These are phyloP conservation scores for Apamea sordens DNA, from an alignment of 2,888 invertebrate species.

Conservation along the genomic window DNA sequence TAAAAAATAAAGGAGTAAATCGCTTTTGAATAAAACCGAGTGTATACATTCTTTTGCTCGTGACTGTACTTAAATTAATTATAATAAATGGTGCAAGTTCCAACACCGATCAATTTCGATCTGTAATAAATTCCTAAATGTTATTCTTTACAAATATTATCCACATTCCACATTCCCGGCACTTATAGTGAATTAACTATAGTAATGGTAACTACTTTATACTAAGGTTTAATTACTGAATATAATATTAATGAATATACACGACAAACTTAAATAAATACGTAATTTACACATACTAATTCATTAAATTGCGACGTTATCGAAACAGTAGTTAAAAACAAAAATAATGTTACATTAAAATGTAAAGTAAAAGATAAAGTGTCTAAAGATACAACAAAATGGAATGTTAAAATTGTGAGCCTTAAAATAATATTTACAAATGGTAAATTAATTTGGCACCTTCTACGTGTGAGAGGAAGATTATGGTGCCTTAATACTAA, in stretches of 20 bases:
- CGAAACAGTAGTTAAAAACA: conserved; percentile 10
- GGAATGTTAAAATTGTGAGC: conserved; percentile 68
- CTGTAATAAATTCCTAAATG: conserved; percentile 45
- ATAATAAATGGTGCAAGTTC: conserved; percentile 46
- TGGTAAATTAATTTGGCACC: conserved; percentile 71
- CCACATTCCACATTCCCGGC: conserved; percentile 89
- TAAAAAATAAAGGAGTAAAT: too few species aligned
- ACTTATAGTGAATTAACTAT: conserved; percentile 73
- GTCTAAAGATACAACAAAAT: conserved; percentile 55
- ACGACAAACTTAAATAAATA: conserved; percentile 52
- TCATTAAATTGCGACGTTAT: conserved; percentile 17
- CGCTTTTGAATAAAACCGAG: too few species aligned
- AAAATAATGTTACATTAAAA: conserved; percentile 15
- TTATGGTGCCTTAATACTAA: conserved; percentile 67
- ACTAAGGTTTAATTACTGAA: conserved; percentile 62
- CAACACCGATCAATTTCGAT: conserved; percentile 47
- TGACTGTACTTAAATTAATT: neutral
- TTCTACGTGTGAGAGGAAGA: conserved; percentile 62
- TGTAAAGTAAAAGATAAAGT: conserved; percentile 26
- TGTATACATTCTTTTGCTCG: too few species aligned
- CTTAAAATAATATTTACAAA: conserved; percentile 72
- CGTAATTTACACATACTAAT: conserved; percentile 45
- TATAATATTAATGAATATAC: conserved; percentile 54
- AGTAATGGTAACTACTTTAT: conserved; percentile 77
- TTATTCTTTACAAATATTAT: conserved; percentile 65